A percentile compares a stretch with the other conserved stretches of the same genome.
Evolutionary conservation across 2,113 vertebrate species (phyloP).

Genomic region (Sialia sialis): DNA sequence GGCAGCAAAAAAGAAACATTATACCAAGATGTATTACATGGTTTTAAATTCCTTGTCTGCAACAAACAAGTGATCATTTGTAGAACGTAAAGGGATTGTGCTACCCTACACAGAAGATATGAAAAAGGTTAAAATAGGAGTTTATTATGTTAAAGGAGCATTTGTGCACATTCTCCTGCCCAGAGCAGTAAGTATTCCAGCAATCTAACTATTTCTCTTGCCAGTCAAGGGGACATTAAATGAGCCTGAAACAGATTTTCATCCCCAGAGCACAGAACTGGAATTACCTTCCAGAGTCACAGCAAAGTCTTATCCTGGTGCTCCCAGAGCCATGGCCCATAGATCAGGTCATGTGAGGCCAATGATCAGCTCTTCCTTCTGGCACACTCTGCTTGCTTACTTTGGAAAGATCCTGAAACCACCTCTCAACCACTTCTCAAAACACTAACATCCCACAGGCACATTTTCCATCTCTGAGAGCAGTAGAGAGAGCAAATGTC

Average conservation of each 20-base stretch:
- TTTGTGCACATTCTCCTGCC: not conserved
- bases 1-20: not conserved
- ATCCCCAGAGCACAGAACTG: not conserved
- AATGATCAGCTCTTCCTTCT: not conserved
- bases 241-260: not conserved
- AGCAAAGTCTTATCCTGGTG: accelerated
- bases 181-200: not conserved
- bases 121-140: not conserved
- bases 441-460: not conserved
- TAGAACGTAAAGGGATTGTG: not conserved
- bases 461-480: accelerated
- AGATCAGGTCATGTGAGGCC: accelerated
- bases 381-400: not conserved
- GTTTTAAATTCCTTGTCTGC: not conserved
- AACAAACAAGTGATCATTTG: not conserved
- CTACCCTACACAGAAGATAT: not conserved
- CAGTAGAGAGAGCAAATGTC: not conserved
- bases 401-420: not conserved
- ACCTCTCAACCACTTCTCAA: not conserved
- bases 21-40: not conserved
- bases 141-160: not conserved
- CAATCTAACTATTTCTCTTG: not conserved
- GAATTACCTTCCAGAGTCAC: not conserved
- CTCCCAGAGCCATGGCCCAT: accelerated
- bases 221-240: accelerated